Evolutionary conservation across 2,888 invertebrate species (phyloP), one percentile per base, ranked within the genome.

Genomic region (Malthinus seriepunctatus): DNA sequence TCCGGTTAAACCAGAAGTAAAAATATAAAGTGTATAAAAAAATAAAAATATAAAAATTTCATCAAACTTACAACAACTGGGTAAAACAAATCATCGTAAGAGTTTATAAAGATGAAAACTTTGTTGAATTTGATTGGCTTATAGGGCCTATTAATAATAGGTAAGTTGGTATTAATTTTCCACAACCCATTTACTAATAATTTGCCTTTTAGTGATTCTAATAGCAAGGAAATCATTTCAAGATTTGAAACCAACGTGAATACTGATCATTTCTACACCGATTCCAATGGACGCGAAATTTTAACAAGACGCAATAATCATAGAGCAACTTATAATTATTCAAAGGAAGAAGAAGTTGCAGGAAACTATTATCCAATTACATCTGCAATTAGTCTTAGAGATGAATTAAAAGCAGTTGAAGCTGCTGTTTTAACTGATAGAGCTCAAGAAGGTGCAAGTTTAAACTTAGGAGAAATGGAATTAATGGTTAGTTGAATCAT

Each of bases 361-460:
- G 83, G 86, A 1, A 92, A 93, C 75, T 91, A 90, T 76, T 91
- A 87, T 71, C 92, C 92, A 0, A 83, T 92, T 9, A 87, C 87
- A 8, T 86, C 87, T 1, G 81, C 85, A 39, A 86, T 89, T 9
- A 80, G 80, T 51, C 75, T 87, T n/a, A 77, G 77, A 32, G 82
- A 84, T n/a, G n/a, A n/a, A n/a, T n/a, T n/a, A n/a, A n/a, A n/a
- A n/a, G n/a, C n/a, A n/a, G n/a, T n/a, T n/a, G 57, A 58, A 39
- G 67, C 85, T 68, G 83, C 85, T 12, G 76, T 88, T 0, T 71
- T 88, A 2, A 83, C 81, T 0, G 88, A 88, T 72, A 74, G 88
- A 45, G 72, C 84, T 0, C 84, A 88, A 69, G 88, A 87, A 0
- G 88, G 85, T 0, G 81, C 83, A 0, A 85, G 86, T 2, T 81